Base-by-base conservation (phyloP, 2,113 vertebrate genomes). In the Catagonus wagneri region DNA sequence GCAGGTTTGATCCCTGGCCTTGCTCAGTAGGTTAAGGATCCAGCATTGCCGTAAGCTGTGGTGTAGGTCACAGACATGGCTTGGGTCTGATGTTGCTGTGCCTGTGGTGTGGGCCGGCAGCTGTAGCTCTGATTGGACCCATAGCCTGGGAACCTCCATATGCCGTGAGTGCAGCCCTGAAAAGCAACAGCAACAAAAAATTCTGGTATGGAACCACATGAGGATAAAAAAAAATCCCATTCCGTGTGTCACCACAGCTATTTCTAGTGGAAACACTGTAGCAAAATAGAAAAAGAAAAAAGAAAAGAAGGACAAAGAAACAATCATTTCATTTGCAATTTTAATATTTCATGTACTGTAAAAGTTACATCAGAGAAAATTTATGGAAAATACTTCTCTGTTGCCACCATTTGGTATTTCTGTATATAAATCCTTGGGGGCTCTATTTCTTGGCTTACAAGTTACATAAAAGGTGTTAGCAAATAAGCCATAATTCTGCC, bases 401-500 rank as follows among this genome's bases (percentile, higher is more conserved):
- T 83, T 76, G 52, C 27, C 22, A 8, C 63, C n/a, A 50, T 71
- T 93, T 85, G 36, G 60, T 71, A 89, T 54, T 89, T 89, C 61
- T 80, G 19, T 34, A 89, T 44, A 0, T 72, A 89, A 86, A 14
- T 89, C 27, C n/a, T 63, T 54, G 69, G 16, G 27, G 22, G 20
- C 14, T 39, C 54, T 80, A 29, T 54, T 92, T 58, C 50, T 85
- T 84, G 3, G 15, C 58, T 76, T 94, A 81, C 15, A 78, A 79
- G 50, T n/a, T 91, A 66, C 61, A 19, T 93, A 93, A 76, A 93
- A 80, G 25, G 22, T 61, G n/a, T 78, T 27, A 87, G 66, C 63
- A 83, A 93, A 92, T 39, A 84, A 96, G 36, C 2, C 56, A 52
- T 22, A 74, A 83, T 90, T 86, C 79, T 95, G 72, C 50, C 93